Percentiles rank a stretch among this genome's conserved stretches.
phyloP scores from a whole-genome alignment of 2,113 vertebrate species.

The Bufo bufo region DNA sequence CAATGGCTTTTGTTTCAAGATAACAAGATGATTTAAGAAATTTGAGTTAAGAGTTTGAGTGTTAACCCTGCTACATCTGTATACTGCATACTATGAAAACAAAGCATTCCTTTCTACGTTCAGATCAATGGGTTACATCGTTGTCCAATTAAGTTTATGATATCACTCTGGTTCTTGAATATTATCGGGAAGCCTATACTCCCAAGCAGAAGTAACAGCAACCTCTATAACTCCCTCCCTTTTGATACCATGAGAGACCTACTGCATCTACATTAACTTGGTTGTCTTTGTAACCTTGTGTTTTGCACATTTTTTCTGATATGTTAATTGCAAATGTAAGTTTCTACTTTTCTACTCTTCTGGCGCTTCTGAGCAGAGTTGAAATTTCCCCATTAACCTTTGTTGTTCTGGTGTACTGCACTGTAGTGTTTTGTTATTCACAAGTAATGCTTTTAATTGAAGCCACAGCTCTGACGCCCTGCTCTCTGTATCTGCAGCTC shows the following conservation, averaged over 20 bases:
- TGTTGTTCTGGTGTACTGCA: conserved; percentile 32
- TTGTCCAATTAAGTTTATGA: background rate
- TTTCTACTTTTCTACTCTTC: conserved; percentile 13
- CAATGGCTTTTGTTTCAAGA: too few relatives aligned
- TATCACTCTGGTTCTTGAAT: background rate
- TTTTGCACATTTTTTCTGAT: background rate
- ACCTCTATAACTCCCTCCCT: background rate
- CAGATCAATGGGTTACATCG: too few relatives aligned
- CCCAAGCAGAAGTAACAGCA: background rate
- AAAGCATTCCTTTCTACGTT: too few relatives aligned
- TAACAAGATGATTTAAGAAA: too few relatives aligned
- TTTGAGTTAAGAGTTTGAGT: too few relatives aligned
- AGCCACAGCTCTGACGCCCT: conserved; percentile 35
- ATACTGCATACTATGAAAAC: too few relatives aligned
- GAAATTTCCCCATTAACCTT: conserved; percentile 49
- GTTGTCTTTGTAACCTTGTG: conserved; percentile 26
- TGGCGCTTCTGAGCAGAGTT: conserved; percentile 23
- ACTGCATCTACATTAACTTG: background rate
- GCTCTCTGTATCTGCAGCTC: conserved; percentile 60
- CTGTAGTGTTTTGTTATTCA: conserved; percentile 39
- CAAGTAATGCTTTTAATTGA: conserved; percentile 50
- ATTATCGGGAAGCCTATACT: background rate
- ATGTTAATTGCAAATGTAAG: conserved; percentile 11
- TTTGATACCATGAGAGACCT: background rate
- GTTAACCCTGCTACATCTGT: too few relatives aligned